phyloP scores from a whole-genome alignment of 2,888 invertebrate species.

The Alentia gelatinosa region DNA sequence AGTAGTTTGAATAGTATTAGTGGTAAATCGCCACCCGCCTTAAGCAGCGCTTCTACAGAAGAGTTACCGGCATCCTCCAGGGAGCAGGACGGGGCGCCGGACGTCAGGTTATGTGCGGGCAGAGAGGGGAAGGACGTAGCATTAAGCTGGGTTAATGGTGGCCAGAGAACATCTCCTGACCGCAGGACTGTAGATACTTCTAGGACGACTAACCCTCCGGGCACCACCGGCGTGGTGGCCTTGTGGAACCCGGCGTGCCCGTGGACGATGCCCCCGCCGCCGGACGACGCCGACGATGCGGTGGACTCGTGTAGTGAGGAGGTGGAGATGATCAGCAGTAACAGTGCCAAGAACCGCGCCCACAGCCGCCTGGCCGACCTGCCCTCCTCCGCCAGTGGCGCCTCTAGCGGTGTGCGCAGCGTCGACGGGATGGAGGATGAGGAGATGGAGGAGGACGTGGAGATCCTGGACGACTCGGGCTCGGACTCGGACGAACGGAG shows the following conservation, averaged over 20 bases:
- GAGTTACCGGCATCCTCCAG: no score
- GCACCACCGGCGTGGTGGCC: no score
- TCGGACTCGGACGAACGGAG: not conserved
- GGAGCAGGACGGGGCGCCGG: no score
- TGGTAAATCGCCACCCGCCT: no score
- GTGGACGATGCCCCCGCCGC: not conserved
- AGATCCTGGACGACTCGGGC: not conserved
- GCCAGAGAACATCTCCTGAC: no score
- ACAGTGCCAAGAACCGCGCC: not conserved
- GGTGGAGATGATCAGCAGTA: conserved; percentile 3
- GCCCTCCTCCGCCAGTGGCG: not conserved
- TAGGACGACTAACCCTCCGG: no score
- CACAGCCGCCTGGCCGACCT: not conserved
- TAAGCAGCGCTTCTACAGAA: no score
- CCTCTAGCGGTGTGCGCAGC: not conserved
- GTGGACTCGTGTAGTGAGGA: not conserved
- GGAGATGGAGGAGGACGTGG: not conserved
- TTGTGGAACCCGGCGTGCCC: not conserved
- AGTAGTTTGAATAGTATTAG: no score
- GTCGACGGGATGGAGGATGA: not conserved
- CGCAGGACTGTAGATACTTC: not conserved
- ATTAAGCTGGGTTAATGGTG: no score
- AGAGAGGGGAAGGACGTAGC: no score
- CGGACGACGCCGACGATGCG: not conserved
- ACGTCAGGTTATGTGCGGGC: no score